These are phyloP conservation scores for Falco cherrug DNA, from an alignment of 2,797 vertebrate species.

Conservation along the genomic window DNA sequence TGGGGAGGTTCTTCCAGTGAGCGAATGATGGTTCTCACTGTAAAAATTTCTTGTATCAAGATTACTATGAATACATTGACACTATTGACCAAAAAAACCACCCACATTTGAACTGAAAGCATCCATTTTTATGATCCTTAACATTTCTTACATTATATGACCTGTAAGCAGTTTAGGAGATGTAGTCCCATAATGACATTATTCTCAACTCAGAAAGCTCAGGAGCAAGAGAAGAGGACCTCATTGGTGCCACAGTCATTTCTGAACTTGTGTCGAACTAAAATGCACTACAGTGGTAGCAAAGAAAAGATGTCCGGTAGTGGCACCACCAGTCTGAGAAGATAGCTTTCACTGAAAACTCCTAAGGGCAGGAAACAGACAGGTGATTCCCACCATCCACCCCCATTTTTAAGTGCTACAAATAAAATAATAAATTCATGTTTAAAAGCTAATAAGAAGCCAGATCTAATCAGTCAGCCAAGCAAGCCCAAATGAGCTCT, in stretches of 20 bases:
- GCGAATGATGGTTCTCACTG: neutral
- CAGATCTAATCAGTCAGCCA: neutral
- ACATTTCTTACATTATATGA: neutral
- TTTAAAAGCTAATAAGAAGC: neutral
- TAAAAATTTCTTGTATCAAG: neutral
- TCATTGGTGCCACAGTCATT: neutral
- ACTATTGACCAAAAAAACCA: neutral
- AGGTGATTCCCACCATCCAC: neutral
- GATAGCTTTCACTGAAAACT: neutral
- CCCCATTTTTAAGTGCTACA: neutral
- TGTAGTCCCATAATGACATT: neutral
- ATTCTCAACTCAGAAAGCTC: neutral
- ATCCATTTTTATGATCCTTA: neutral
- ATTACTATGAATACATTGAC: neutral
- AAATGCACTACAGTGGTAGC: neutral
- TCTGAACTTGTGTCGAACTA: neutral
- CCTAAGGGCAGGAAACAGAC: neutral
- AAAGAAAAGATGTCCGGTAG: accelerated
- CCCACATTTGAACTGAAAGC: neutral
- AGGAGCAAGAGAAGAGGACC: neutral
- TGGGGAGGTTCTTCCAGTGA: neutral
- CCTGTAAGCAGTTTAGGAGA: neutral
- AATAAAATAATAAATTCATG: neutral
- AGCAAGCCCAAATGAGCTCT: neutral
- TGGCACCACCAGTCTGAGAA: neutral